Conservation (phyloP, 1,140 invertebrate genomes). For the Lordiphosa mommai region DNA sequence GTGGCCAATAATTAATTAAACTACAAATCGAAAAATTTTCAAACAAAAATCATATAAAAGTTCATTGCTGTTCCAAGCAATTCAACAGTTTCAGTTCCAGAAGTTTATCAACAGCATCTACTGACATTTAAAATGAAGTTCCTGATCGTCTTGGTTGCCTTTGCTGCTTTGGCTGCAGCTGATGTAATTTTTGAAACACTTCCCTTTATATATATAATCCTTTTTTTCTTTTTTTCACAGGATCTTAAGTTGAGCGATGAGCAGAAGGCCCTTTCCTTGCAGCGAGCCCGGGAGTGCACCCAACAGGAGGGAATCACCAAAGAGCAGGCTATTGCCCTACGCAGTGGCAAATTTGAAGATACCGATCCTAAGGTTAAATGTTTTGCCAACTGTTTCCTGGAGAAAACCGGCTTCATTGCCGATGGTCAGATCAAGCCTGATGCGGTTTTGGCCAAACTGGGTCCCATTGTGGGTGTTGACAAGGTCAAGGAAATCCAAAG, state of each 20-base stretch:
- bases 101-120: not conserved
- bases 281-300: slow-evolving; percentile 11
- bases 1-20: not conserved
- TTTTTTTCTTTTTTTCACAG: not conserved
- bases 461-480: slow-evolving; percentile 33
- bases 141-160: slow-evolving; percentile 21
- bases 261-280: slow-evolving; percentile 3
- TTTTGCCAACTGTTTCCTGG: slow-evolving; percentile 66
- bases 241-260: slow-evolving; percentile 4
- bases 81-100: slow-evolving; percentile 9
- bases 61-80: not conserved
- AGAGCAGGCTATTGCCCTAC: slow-evolving; percentile 38
- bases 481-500: slow-evolving; percentile 42
- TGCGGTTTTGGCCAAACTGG: slow-evolving; percentile 36
- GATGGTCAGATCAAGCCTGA: slow-evolving; percentile 53
- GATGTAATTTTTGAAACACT: not conserved
- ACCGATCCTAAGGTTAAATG: slow-evolving; percentile 54
- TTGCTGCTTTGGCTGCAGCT: slow-evolving; percentile 14
- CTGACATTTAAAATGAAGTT: slow-evolving; percentile 33
- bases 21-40: not conserved
- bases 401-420: slow-evolving; percentile 39
- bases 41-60: slow-evolving; percentile 20
- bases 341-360: slow-evolving; percentile 28
- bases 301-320: slow-evolving; percentile 37
- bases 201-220: not conserved